Evolutionary conservation across 2,113 vertebrate genomes (phyloP).

Genomic region (Bubo bubo): DNA sequence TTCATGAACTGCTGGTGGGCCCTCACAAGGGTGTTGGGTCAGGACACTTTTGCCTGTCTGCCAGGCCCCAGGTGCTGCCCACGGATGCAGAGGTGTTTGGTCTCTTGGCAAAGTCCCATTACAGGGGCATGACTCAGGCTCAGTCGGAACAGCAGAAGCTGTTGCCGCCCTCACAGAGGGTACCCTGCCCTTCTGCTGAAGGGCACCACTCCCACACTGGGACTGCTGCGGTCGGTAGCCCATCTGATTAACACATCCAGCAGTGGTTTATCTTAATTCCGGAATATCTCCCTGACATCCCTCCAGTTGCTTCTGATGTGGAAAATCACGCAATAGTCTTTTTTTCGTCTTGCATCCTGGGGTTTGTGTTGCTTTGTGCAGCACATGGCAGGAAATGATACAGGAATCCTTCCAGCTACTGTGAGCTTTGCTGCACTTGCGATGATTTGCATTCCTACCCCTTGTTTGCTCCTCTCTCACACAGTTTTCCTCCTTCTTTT

Average conservation of each 20-base stretch:
- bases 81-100: background rate
- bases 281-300: background rate
- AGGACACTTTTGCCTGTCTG: background rate
- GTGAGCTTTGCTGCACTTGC: background rate
- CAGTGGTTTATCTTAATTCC: background rate
- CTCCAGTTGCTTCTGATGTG: background rate
- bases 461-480: background rate
- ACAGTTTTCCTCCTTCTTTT: background rate
- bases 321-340: background rate
- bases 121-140: background rate
- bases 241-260: background rate
- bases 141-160: background rate
- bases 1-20: background rate
- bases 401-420: background rate
- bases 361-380: background rate
- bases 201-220: background rate
- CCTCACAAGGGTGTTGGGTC: background rate
- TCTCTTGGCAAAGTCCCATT: background rate
- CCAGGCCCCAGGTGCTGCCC: background rate
- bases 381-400: background rate
- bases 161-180: background rate
- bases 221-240: background rate
- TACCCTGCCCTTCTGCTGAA: background rate
- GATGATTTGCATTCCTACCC: background rate
- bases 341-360: background rate